Percentiles rank a stretch among this genome's conserved stretches.
Conservation (phyloP, 64 coral and sea anemone species). For the Pachyseris speciosa region DNA sequence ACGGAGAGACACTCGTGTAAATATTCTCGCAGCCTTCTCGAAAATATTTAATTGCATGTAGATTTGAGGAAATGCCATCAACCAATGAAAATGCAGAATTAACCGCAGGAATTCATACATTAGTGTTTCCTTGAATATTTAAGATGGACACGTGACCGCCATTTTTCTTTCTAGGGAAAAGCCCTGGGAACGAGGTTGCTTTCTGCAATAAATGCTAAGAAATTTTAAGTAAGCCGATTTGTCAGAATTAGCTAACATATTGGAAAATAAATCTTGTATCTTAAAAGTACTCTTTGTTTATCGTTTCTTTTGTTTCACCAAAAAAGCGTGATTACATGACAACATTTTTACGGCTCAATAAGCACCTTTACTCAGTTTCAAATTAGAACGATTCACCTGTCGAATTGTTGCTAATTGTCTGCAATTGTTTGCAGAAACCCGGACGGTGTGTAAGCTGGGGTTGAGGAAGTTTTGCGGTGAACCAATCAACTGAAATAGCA, state of each 20-base stretch:
- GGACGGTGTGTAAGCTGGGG: neutral
- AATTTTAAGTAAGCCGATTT: neutral
- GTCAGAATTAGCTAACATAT: neutral
- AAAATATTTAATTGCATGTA: too few species aligned
- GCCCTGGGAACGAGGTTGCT: neutral
- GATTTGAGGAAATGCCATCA: too few species aligned
- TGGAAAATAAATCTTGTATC: neutral
- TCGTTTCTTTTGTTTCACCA: neutral
- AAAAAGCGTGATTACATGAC: neutral
- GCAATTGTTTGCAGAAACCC: neutral
- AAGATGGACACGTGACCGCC: too few species aligned
- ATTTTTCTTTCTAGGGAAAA: too few species aligned
- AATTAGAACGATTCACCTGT: neutral
- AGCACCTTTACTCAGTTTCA: constrained; percentile 1
- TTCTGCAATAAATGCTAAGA: neutral
- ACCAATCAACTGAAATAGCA: neutral
- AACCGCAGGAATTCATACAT: too few species aligned
- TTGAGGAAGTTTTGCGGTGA: neutral
- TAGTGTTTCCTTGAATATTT: too few species aligned
- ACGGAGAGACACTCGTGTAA: too few species aligned
- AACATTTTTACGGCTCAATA: neutral
- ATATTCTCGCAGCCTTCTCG: too few species aligned
- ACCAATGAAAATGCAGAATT: too few species aligned
- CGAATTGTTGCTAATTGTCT: neutral
- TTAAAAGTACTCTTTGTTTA: neutral